Conservation (phyloP, 2,797 vertebrate genomes). For the Coranthus polyacanthus region DNA sequence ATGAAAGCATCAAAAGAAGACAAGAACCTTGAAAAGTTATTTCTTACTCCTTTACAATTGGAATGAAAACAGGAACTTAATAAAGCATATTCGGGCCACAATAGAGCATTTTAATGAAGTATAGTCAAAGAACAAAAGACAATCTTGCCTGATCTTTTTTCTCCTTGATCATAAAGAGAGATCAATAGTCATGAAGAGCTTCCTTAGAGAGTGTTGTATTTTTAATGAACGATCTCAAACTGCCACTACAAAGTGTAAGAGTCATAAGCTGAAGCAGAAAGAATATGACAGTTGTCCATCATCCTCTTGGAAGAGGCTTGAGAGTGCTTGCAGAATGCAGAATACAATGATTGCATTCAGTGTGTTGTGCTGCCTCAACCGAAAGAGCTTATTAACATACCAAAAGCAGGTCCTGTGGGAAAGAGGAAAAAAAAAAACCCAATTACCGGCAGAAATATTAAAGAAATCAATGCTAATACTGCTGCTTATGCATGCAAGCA, state of each 20-base stretch:
- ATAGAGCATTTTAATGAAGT: constrained; percentile 22
- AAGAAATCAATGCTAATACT: constrained; percentile 47
- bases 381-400: constrained; percentile 55
- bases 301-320: background rate
- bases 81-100: constrained; percentile 10
- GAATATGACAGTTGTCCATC: constrained; percentile 22
- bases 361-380: constrained; percentile 3
- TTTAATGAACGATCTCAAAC: constrained; percentile 17
- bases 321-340: constrained; percentile 42
- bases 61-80: constrained; percentile 10
- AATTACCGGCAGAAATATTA: constrained; percentile 51
- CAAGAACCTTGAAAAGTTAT: background rate
- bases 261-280: constrained; percentile 33
- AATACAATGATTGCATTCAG: constrained; percentile 16
- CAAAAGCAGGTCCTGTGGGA: constrained; percentile 28
- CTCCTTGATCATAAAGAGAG: constrained; percentile 38
- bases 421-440: constrained; percentile 24
- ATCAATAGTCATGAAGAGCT: constrained; percentile 9
- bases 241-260: background rate
- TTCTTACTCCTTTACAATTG: background rate
- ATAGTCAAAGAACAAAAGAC: constrained; percentile 21
- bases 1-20: constrained; percentile 16
- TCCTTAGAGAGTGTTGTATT: background rate
- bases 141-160: constrained; percentile 24
- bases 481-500: constrained; percentile 21